phyloP scores from a whole-genome alignment of 2,888 invertebrate genomes.

The Apocheima hispidaria region DNA sequence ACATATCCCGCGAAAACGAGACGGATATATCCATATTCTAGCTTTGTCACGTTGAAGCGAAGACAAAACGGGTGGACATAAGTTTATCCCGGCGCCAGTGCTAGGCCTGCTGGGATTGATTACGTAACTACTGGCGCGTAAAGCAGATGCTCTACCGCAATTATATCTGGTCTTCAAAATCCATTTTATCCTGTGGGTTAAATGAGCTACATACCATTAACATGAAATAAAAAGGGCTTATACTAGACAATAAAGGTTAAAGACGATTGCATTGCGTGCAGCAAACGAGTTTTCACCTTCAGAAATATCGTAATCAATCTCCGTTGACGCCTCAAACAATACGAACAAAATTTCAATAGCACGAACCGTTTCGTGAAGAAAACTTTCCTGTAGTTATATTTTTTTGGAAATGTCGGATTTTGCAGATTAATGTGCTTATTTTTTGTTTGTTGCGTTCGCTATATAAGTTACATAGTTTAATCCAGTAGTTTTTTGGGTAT shows the following conservation, averaged over 20 bases:
- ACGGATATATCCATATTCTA: too few species aligned
- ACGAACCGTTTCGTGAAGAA: constrained; percentile 13
- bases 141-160: too few species aligned
- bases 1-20: too few species aligned
- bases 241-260: constrained; percentile 22
- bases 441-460: not conserved
- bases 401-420: not conserved
- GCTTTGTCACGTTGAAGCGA: too few species aligned
- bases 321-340: constrained; percentile 32
- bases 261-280: constrained; percentile 33
- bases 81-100: too few species aligned
- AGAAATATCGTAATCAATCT: constrained; percentile 32
- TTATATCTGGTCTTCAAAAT: too few species aligned
- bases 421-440: constrained; percentile 3
- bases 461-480: not conserved
- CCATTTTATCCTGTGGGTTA: too few species aligned
- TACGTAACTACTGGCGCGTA: too few species aligned
- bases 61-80: too few species aligned
- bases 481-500: not conserved
- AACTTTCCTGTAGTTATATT: constrained; percentile 6
- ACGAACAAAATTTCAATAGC: constrained; percentile 22
- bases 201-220: too few species aligned
- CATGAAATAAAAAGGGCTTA: not conserved
- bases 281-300: constrained; percentile 26
- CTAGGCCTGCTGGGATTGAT: too few species aligned